Evolutionary conservation across 2,888 invertebrate species (phyloP).

Genomic region (Aphidoletes aphidimyza): DNA sequence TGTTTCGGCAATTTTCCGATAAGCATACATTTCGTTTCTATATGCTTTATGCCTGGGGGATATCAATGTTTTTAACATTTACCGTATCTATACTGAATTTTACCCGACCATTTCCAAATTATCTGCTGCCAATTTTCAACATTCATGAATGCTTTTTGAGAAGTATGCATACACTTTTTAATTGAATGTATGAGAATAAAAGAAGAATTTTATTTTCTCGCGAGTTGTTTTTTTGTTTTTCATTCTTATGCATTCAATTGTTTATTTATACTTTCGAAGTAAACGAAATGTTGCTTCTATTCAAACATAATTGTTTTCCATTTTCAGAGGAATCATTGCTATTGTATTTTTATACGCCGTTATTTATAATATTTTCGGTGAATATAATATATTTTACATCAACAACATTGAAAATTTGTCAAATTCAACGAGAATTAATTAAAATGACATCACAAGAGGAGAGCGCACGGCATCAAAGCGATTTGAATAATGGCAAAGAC

Average conservation of each 20-base stretch:
- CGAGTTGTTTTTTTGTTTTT: too few species aligned
- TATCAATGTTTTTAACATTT: neutral
- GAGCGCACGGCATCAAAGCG: neutral
- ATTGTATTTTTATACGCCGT: neutral
- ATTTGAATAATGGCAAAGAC: neutral
- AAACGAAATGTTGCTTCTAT: too few species aligned
- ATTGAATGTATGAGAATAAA: too few species aligned
- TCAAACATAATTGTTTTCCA: too few species aligned
- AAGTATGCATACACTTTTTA: too few species aligned
- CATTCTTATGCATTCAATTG: too few species aligned
- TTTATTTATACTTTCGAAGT: too few species aligned
- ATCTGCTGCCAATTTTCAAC: neutral
- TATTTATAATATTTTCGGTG: neutral
- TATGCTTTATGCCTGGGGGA: neutral
- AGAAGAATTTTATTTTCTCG: too few species aligned
- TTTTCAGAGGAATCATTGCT: neutral
- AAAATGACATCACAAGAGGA: neutral
- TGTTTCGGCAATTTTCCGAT: too few species aligned
- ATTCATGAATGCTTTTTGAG: neutral
- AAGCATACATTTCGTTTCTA: neutral
- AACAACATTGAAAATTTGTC: slow-evolving; percentile 4
- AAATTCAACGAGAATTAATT: neutral
- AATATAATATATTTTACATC: neutral
- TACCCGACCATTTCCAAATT: neutral
- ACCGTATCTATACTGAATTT: neutral